Evolutionary conservation across 92 coral and sea anemone genomes (phyloP), one percentile per base, ranked within the genome.

Genomic region (Epizoanthus rinbou): DNA sequence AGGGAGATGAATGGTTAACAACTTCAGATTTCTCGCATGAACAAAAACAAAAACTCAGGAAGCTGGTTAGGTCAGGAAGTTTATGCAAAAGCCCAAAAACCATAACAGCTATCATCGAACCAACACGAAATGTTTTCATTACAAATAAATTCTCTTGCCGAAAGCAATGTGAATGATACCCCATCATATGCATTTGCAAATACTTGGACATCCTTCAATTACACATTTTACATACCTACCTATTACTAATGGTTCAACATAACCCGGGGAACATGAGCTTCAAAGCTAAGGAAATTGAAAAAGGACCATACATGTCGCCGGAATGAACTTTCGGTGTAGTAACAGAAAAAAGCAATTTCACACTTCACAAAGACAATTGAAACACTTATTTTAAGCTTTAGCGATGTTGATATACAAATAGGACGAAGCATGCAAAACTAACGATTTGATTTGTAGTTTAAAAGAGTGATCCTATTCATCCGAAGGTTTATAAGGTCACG

Each of bases 401-500:
- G 66, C 21, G 33, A 19, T 85, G n/a, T 57, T 33, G 11, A 41
- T 41, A 60, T 71, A 67, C 73, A 57, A 58, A 79, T 50, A 52
- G 69, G 35, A 67, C 14, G 76, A 76, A 52, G 16, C 31, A 37
- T 37, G 66, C 68, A 83, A 75, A 68, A 58, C 79, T 22, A 43
- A 8, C 23, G 33, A 72, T 25, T 69, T 58, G 22, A 57, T 21
- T 80, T 43, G 25, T 57, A 80, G 21, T 75, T 59, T 75, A 54
- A 50, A 82, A 79, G 24, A 73, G 69, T 67, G 76, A 79, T 69
- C 58, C 85, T 28, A n/a, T 41, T 41, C 28, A 21, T 72, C 24
- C 6, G 81, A 75, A 75, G 81, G 81, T 75, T n/a, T n/a, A n/a
- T 57, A 75, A 75, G 81, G 81, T 75, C 81, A 22, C 85, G 14